A percentile compares a stretch with the other conserved stretches of the same genome.
Evolutionary conservation across 2,797 vertebrate species (phyloP).

Genomic region (Aselliscus stoliczkanus): DNA sequence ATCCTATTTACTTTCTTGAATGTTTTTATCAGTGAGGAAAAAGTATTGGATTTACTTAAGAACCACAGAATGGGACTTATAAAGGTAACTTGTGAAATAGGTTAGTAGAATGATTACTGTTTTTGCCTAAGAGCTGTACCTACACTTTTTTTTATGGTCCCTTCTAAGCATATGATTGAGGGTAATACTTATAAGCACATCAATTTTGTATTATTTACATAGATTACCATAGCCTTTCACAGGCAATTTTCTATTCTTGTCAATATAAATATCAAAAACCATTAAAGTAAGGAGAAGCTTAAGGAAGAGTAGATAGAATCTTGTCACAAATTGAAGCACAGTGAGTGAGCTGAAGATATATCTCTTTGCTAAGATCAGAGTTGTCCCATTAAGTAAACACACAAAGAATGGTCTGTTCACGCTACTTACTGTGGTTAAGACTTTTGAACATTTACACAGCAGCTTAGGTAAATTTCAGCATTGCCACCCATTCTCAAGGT

Average conservation of each 20-base stretch:
- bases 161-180: neutral
- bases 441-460: constrained; percentile 80
- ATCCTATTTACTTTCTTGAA: neutral
- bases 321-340: constrained; percentile 8
- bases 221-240: constrained; percentile 11
- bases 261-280: constrained; percentile 51
- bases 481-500: constrained; percentile 59
- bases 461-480: constrained; percentile 80
- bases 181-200: neutral
- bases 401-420: constrained; percentile 37
- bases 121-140: neutral
- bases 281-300: constrained; percentile 14
- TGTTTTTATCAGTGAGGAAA: neutral
- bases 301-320: constrained; percentile 27
- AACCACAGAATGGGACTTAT: neutral
- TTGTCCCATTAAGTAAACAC: constrained; percentile 67
- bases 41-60: neutral
- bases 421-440: constrained; percentile 65
- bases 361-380: constrained; percentile 42
- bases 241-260: constrained; percentile 6
- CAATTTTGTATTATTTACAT: constrained; percentile 32
- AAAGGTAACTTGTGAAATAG: neutral
- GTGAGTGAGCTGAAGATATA: constrained; percentile 19
- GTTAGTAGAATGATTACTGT: neutral
- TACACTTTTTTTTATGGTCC: neutral